phyloP scores from a whole-genome alignment of 2,888 invertebrate genomes.

The Acanthosoma haemorrhoidale region DNA sequence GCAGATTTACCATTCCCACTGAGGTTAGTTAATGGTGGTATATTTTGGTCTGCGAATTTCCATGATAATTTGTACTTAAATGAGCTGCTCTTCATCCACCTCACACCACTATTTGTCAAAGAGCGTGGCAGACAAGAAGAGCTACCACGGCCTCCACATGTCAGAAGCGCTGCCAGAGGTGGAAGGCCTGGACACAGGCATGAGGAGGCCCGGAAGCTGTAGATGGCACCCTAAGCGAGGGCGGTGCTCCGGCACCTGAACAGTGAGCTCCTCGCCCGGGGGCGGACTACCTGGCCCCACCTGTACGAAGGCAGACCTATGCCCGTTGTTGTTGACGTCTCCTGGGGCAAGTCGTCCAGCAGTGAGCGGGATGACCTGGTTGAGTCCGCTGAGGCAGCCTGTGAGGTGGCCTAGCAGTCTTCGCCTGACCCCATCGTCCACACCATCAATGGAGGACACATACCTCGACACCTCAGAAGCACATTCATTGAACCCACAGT shows the following conservation, averaged over 20 bases:
- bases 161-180: not conserved
- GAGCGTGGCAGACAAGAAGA: not conserved
- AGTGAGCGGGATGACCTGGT: constrained; percentile 27
- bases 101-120: no score
- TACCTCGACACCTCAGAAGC: constrained; percentile 50
- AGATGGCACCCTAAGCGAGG: not conserved
- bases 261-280: not conserved
- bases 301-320: constrained; percentile 24
- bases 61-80: no score
- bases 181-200: not conserved
- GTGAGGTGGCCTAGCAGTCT: constrained; percentile 53
- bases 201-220: not conserved
- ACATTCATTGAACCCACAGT: constrained; percentile 83
- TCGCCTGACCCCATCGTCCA: constrained; percentile 57
- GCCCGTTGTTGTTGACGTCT: constrained; percentile 34
- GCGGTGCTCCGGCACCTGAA: not conserved
- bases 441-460: constrained; percentile 28
- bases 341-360: constrained; percentile 9
- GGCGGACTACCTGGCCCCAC: not conserved
- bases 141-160: constrained; percentile 31
- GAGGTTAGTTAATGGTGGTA: no score
- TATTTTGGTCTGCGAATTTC: no score
- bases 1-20: no score
- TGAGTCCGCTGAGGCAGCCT: constrained; percentile 36
- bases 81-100: no score